Evolutionary conservation across 2,888 invertebrate genomes (phyloP), one percentile per base, ranked within the genome.

Genomic region (Diogma glabrata): DNA sequence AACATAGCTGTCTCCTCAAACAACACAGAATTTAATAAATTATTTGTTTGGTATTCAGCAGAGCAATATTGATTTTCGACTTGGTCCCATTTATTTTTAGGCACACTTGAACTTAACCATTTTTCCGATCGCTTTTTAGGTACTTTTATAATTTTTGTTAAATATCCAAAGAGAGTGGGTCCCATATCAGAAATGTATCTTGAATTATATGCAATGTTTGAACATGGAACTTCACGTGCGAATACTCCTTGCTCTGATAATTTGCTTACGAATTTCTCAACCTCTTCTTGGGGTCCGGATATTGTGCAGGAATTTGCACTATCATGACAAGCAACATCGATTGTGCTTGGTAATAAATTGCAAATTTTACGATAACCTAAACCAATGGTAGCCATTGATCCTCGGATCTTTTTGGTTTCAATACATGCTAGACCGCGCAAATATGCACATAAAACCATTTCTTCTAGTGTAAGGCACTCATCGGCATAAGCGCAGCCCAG

Each of bases 401-500:
- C 90, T 51, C 70, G 73, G 55, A 85, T 79, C 58, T 85, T 73
- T 3, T 75, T 72, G 0, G 82, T 78, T 57, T 87, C 84, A 12
- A 82, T 64, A 22, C 85, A 84, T 2, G 86, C 84, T 54, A 78
- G 72, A 1, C 90, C 91, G 60, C 92, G 75, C 65, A 84, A 86
- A 67, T 91, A 92, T 0, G 92, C 85, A 0, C 84, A 77, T 8
- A 90, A 68, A 53, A 94, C 82, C 74, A 88, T 86, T 71, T 94
- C 85, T 61, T 91, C 87, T 0, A 84, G 80, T 0, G 90, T 88
- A 58, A 95, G 78, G 58, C 89, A 87, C 1, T 89, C 92, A 66
- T 96, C 96, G 3, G 92, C 93, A 71, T 96, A 96, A 0, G 89
- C 93, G 67, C 96, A 95, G 1, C 90, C 93, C 6, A 96, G 73